Evolutionary conservation across 1,140 invertebrate species (phyloP), one percentile per base, ranked within the genome.

Genomic region (Dendroctonus valens): DNA sequence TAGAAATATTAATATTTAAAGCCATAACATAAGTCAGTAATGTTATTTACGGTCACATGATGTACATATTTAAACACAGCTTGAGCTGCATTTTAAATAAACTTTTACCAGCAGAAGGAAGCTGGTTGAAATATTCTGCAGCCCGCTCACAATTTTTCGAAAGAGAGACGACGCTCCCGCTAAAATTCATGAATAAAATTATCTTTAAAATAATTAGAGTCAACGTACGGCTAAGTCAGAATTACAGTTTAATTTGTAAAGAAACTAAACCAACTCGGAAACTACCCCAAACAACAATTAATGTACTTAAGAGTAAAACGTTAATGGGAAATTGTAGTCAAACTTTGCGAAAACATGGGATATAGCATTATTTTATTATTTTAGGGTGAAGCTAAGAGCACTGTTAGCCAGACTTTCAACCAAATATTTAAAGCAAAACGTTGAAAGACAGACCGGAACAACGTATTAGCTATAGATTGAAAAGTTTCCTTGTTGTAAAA

Each of bases 171-270:
- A 11, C 57, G 37, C 39, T 59, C 9, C 42, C 15, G 51, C 6
- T 50, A 37, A 62, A 62, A 62, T 62, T 62, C 50, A 62, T 62
- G 60, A 62, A 62, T 62, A 62, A 62, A 62, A 62, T 62, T 62
- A 62, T 53, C 60, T 53, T 62, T 62, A 62, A 62, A 62, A 62
- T 62, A 49, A 52, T 53, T 62, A 62, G 15, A 62, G 51, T 44
- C 49, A 53, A 38, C 60, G 50, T 44, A 52, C 42, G 50, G 60
- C 60, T 40, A 62, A 53, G 26, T 42, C 41, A 42, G 41, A 62
- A 62, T 53, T 62, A 62, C 60, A 62, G 46, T 62, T 62, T 62
- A 53, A 62, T 62, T 62, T 41, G 60, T 62, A 53, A 62, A 62
- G 60, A 62, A 62, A 37, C 52, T 5, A 62, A 62, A 62, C 60